Evolutionary conservation across 2,797 vertebrate genomes (phyloP), one percentile per base, ranked within the genome.

Genomic region (Staurois parvus): DNA sequence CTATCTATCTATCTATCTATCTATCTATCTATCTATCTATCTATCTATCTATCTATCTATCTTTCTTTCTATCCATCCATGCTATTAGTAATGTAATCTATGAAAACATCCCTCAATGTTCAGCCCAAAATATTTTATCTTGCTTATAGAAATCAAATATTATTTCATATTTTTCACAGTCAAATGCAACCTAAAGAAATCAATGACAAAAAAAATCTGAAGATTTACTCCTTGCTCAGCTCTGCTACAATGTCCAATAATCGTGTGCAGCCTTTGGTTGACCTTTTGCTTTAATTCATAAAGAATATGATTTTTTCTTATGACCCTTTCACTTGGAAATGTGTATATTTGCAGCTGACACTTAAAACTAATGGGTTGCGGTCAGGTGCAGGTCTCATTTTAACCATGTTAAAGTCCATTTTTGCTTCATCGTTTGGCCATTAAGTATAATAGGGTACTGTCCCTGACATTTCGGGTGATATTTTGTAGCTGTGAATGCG

Each of bases 241-340:
- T 48, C 32, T 77, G 13, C 13, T 40, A 73, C 34, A 66, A 45
- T 48, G 26, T 70, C 34, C 28, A 28, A 56, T 77, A 77, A 72
- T 78, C 59, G 28, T 68, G 67, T 28, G 45, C 5, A 45, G 70
- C 76, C 83, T 79, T 79, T 84, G 34, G 19, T 73, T 79, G 70
- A 56, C 76, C 76, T 80, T 84, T 72, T 80, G 17, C 68, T 85
- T 85, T 80, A 79, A 79, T 80, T 67, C 73, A 74, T 79, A 72
- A 17, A 26, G 64, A 59, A 80, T 74, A 74, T 40, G 32, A 74
- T 37, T 78, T 70, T 79, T 73, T 6, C 37, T 32, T 73, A 37
- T 48, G n/a, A 73, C 76, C 74, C 83, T 67, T 79, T 40, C 59
- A n/a, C 68, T 72, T 73, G 69, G 45, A 62, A 79, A 45, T 62